Percentiles rank a stretch among this genome's conserved stretches.
These are phyloP conservation scores for Fistularia commersonii DNA, from an alignment of 2,797 vertebrate genomes.

Conservation along the genomic window DNA sequence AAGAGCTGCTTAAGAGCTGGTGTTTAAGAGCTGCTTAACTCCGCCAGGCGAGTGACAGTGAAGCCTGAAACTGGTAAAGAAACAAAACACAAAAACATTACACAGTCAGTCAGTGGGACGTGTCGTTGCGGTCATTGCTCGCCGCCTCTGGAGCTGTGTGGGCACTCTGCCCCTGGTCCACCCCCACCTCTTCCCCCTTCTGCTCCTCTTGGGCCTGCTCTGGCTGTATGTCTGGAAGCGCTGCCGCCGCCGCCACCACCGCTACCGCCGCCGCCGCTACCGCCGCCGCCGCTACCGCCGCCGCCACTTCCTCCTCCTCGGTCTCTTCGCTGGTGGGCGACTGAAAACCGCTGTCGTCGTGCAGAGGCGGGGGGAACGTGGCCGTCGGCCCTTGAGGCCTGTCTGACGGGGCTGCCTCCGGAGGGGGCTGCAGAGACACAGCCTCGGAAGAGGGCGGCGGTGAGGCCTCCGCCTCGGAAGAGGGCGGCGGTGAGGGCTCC, in stretches of 20 bases:
- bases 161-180: background rate
- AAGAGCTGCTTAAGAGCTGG: conserved; percentile 11
- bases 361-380: conserved; percentile 22
- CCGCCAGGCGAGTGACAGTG: no score
- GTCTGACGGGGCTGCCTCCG: conserved; percentile 1
- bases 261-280: conserved; percentile 17
- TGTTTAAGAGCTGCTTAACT: conserved; percentile 6
- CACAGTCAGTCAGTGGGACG: conserved; percentile 46
- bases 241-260: background rate
- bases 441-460: conserved; percentile 7
- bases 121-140: conserved; percentile 63
- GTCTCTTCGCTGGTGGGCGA: conserved; percentile 12
- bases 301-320: conserved; percentile 16
- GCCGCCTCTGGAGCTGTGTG: conserved; percentile 5
- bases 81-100: no score
- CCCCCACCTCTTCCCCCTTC: background rate
- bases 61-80: conserved; percentile 10
- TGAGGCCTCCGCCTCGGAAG: conserved; percentile 1
- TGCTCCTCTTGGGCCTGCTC: no score
- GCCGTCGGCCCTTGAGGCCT: conserved; percentile 14
- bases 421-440: no score
- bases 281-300: conserved; percentile 1
- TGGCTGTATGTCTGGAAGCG: no score
- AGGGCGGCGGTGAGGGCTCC: no score
- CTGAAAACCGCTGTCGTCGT: conserved; percentile 39